These are phyloP conservation scores for Onthophagus sagittarius DNA, from an alignment of 2,888 invertebrate species.

Conservation along the genomic window DNA sequence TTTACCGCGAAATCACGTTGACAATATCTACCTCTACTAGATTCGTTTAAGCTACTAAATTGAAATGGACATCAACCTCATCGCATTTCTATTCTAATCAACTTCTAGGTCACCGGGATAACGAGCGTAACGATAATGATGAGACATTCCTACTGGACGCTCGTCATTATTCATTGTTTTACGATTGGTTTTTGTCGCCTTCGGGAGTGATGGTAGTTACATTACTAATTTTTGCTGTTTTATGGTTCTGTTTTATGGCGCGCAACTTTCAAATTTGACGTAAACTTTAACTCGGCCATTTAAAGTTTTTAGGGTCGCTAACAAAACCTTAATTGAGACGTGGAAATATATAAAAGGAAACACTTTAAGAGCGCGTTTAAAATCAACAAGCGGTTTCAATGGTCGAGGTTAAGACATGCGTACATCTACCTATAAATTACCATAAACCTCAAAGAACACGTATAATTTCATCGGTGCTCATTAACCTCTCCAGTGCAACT, in stretches of 20 bases:
- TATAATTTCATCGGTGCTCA: neutral
- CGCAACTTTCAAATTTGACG: neutral
- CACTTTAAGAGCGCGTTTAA: neutral
- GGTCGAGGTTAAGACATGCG: neutral
- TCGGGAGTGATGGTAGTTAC: neutral
- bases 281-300: neutral
- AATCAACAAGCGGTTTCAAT: neutral
- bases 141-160: neutral
- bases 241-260: too few relatives aligned
- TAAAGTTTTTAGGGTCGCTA: too few relatives aligned
- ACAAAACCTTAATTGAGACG: too few relatives aligned
- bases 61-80: neutral
- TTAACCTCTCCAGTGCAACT: neutral
- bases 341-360: neutral
- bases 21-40: neutral
- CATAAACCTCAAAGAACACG: neutral
- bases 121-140: neutral
- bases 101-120: neutral
- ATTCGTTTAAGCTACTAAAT: neutral
- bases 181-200: neutral
- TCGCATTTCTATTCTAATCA: neutral
- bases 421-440: neutral
- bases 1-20: neutral
- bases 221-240: too few relatives aligned
- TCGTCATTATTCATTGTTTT: neutral